A percentile compares a stretch with the other conserved stretches of the same genome.
Conservation (phyloP, 35 echinoderm and acorn worm genomes). For the Chiridota heheva region DNA sequence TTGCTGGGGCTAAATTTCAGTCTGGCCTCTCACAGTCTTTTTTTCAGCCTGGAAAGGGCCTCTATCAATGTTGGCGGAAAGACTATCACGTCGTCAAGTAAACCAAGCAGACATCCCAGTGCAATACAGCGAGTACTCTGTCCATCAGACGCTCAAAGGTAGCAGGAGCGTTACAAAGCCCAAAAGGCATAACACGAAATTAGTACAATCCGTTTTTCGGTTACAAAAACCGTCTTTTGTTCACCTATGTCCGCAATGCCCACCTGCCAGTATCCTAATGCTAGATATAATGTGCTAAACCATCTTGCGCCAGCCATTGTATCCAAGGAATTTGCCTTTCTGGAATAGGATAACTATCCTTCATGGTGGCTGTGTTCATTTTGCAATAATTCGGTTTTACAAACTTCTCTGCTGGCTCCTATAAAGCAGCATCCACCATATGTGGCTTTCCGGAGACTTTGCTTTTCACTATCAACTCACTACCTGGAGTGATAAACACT, state of each 20-base stretch:
- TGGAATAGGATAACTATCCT: background rate
- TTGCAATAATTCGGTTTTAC: too few species aligned
- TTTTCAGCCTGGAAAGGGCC: background rate
- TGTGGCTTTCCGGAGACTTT: slow-evolving; percentile 3
- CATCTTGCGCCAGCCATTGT: background rate
- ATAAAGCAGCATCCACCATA: background rate
- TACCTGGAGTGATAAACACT: slow-evolving; percentile 1
- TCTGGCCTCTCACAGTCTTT: slow-evolving; percentile 13
- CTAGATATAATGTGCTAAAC: background rate
- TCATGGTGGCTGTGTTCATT: background rate
- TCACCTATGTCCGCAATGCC: background rate
- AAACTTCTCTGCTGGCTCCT: too few species aligned
- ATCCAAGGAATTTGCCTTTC: background rate
- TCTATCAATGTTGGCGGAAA: slow-evolving; percentile 18
- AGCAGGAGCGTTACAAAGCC: background rate
- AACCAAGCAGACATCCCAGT: slow-evolving; percentile 47
- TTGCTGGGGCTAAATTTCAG: slow-evolving; percentile 56
- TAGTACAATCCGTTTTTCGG: background rate
- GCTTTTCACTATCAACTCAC: background rate
- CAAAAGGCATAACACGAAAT: background rate
- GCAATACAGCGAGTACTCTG: slow-evolving; percentile 34
- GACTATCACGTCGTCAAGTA: slow-evolving; percentile 51
- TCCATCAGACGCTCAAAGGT: slow-evolving; percentile 56
- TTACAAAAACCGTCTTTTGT: background rate
- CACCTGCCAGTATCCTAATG: background rate